Percentiles rank a stretch among this genome's conserved stretches.
Conservation (phyloP, 1,140 invertebrate genomes). For the Hesperophylax magnus region DNA sequence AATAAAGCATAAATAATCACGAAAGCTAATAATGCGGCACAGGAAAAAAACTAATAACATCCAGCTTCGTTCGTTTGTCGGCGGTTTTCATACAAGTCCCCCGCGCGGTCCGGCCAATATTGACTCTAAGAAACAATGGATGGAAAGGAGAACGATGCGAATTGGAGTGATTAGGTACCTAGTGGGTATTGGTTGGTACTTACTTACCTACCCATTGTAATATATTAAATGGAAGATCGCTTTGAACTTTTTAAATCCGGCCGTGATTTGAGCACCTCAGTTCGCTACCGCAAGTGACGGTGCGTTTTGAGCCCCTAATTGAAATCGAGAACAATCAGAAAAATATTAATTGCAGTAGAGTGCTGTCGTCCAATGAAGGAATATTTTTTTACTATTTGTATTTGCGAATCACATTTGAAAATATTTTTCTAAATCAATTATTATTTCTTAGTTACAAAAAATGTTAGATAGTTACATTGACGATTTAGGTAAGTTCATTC, state of each 20-base stretch:
- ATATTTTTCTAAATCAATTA: too few relatives aligned
- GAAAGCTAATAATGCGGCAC: constrained; percentile 52
- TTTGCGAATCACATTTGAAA: too few relatives aligned
- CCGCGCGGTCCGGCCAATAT: constrained; percentile 48
- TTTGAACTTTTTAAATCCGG: constrained; percentile 54
- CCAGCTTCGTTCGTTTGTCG: constrained; percentile 53
- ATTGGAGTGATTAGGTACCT: constrained; percentile 5
- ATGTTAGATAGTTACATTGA: too few relatives aligned
- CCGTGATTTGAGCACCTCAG: constrained; percentile 12
- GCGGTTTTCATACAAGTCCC: constrained; percentile 48
- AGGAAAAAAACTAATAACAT: constrained; percentile 53
- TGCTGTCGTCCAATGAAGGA: background rate
- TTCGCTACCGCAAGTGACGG: constrained; percentile 12
- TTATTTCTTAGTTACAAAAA: too few relatives aligned
- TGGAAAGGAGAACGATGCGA: constrained; percentile 34
- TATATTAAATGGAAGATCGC: background rate
- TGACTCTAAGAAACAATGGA: constrained; percentile 54
- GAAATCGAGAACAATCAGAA: too few relatives aligned
- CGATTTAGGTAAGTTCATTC: too few relatives aligned
- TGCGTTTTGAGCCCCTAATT: background rate
- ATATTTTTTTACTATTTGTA: too few relatives aligned
- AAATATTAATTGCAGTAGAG: background rate
- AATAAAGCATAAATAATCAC: constrained; percentile 49
- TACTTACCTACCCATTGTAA: background rate
- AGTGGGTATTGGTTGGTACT: background rate